Evolutionary conservation across 2,113 vertebrate species (phyloP), one percentile per base, ranked within the genome.

Genomic region (Girardinichthys multiradiatus): DNA sequence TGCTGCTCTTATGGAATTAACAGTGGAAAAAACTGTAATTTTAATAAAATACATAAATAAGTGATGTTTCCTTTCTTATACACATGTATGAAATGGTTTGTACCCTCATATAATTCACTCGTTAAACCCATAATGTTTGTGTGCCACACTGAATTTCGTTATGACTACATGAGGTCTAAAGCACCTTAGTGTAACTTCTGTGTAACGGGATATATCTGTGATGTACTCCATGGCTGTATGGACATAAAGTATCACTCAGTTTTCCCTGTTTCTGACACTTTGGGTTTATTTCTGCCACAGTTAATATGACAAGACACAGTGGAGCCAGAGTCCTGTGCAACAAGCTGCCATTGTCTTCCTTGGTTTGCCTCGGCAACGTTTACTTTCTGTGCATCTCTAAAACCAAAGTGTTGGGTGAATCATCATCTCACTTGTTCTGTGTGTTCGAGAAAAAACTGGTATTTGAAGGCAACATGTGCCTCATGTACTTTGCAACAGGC

Each of bases 261-360:
- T 75, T 74, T 72, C n/a, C 35, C 66, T 48, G 58, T 72, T 73
- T 75, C 73, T 74, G 67, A 70, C 76, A 83, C 57, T 24, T 74
- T 67, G 64, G 61, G 58, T 76, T 68, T 64, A 61, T 65, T 70
- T 71, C 57, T 63, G 64, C 57, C 51, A 31, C 60, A 58, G 31
- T 48, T 64, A 81, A 78, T 64, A 67, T 76, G 76, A 81, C 21
- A 10, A 80, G 76, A 68, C 60, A 35, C 37, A 39, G 57, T 64
- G 24, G 61, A 78, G 74, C 48, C 69, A 59, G 57, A 72, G 68
- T 78, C 68, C 33, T 66, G 30, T 30, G 64, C 60, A 69, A 33
- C 48, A 60, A 68, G 82, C 62, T 75, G 58, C 51, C 28, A 27
- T 68, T 74, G 68, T 76, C 77, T 70, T 69, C 70, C 72, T 74